These are phyloP conservation scores for Eptatretus burgeri DNA, from an alignment of 2,113 vertebrate genomes.

Conservation along the genomic window DNA sequence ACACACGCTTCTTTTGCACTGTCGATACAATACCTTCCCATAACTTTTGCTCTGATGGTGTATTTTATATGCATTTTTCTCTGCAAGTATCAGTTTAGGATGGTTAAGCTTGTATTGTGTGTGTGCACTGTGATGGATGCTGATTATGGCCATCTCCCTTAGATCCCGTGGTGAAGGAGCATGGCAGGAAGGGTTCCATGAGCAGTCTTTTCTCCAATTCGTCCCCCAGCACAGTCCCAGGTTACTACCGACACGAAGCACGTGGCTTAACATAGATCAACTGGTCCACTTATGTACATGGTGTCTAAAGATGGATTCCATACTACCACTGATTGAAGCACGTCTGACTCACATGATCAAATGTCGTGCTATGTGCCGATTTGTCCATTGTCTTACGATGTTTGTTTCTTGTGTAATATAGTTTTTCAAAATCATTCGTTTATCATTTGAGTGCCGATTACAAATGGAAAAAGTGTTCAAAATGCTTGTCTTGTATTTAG, in stretches of 20 bases:
- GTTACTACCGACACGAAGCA: not conserved
- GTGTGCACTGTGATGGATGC: too few species aligned
- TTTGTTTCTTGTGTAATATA: not conserved
- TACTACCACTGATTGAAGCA: not conserved
- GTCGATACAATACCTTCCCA: too few species aligned
- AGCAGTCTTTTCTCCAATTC: slow-evolving; percentile 3
- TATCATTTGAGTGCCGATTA: too few species aligned
- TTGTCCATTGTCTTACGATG: not conserved
- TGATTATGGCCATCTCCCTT: too few species aligned
- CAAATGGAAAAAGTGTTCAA: too few species aligned
- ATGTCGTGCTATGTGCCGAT: not conserved
- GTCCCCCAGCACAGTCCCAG: not conserved
- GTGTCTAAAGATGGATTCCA: not conserved
- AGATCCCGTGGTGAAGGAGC: slow-evolving; percentile 4
- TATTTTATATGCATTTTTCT: too few species aligned
- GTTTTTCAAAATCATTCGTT: not conserved
- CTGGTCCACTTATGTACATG: not conserved
- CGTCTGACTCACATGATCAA: not conserved
- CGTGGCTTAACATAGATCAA: not conserved
- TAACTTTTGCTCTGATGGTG: too few species aligned
- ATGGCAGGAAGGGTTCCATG: slow-evolving; percentile 2
- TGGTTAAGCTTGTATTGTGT: too few species aligned
- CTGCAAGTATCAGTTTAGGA: too few species aligned
- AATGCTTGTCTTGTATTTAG: too few species aligned
- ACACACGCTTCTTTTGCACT: too few species aligned